Conservation (phyloP, 1,140 invertebrate genomes). For the Aphis craccivora region DNA sequence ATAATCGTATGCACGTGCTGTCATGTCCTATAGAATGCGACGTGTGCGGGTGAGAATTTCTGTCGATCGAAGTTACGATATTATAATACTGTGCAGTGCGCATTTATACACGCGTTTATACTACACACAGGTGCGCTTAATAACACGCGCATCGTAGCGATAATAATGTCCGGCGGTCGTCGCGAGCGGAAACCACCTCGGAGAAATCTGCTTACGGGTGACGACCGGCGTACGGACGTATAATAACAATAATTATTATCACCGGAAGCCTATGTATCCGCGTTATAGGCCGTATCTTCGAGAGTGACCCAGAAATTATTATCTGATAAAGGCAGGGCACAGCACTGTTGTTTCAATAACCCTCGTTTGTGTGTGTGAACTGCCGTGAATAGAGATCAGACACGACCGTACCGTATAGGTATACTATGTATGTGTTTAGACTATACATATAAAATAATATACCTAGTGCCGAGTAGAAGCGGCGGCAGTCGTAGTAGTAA, state of each 20-base stretch:
- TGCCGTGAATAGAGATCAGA: neutral
- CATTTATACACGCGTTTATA: neutral
- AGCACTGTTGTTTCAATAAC: neutral
- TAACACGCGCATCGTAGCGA: neutral
- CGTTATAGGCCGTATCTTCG: neutral
- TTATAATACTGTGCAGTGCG: neutral
- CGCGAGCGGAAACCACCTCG: neutral
- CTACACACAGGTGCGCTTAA: neutral
- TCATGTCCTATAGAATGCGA: neutral
- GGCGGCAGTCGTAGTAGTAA: neutral
- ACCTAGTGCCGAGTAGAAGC: neutral
- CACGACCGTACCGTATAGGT: neutral
- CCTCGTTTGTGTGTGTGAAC: neutral
- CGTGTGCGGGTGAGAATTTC: neutral
- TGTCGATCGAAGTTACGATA: neutral
- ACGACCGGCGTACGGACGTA: neutral
- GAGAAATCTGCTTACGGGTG: neutral
- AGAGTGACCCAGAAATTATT: neutral
- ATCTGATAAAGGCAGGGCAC: neutral
- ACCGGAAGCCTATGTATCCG: neutral
- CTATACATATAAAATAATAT: neutral
- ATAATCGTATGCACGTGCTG: neutral
- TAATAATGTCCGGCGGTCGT: neutral
- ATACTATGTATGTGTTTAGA: neutral
- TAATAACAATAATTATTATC: neutral